Percentiles rank a stretch among this genome's conserved stretches.
Evolutionary conservation across 2,113 vertebrate genomes (phyloP).

Genomic region (Rostratula benghalensis): DNA sequence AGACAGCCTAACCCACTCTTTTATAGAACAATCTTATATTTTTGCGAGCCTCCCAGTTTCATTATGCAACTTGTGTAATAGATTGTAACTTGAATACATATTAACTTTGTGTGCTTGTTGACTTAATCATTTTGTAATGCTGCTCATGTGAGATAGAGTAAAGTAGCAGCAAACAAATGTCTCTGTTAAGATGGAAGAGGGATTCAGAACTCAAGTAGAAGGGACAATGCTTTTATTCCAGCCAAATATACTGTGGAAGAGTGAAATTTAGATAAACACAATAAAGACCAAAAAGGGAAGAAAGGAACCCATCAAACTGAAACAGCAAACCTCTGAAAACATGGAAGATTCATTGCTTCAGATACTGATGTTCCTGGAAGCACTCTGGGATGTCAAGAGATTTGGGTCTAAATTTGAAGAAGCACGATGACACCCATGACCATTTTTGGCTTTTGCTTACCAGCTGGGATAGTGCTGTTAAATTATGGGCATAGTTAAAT

Average conservation of each 20-base stretch:
- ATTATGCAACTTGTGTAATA: slow-evolving; percentile 18
- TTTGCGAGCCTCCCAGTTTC: not conserved
- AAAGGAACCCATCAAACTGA: not conserved
- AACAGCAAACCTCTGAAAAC: not conserved
- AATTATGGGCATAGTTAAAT: not conserved
- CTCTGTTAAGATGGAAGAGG: not conserved
- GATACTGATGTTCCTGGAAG: not conserved
- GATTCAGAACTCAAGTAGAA: not conserved
- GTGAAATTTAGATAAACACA: not conserved
- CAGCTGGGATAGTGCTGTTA: not conserved
- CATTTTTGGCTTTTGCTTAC: not conserved
- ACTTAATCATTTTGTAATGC: slow-evolving; percentile 11
- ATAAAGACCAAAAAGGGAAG: not conserved
- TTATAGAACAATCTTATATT: not conserved
- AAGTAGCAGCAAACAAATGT: not conserved
- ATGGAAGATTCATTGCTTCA: not conserved
- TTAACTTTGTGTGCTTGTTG: not conserved
- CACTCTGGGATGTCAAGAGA: not conserved
- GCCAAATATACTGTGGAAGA: not conserved
- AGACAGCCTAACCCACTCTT: not conserved
- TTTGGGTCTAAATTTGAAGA: not conserved
- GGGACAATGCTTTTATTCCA: not conserved
- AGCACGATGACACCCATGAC: not conserved
- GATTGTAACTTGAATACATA: slow-evolving; percentile 5
- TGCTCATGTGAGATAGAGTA: slow-evolving; percentile 23